These are phyloP conservation scores for Thelaira solivaga DNA, from an alignment of 2,888 invertebrate species.

Conservation along the genomic window DNA sequence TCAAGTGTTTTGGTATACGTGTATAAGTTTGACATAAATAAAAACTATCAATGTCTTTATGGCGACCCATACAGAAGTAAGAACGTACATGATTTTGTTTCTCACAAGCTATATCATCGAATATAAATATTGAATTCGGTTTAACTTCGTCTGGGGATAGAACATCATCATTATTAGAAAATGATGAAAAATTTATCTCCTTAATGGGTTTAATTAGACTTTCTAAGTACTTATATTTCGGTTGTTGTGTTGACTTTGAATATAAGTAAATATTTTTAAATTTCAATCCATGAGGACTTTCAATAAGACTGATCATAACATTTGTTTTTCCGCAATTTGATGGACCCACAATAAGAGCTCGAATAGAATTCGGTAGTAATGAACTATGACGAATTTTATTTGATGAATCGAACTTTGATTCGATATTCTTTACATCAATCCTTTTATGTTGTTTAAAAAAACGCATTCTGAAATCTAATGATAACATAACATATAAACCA, in stretches of 20 bases:
- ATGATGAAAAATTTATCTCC: neutral
- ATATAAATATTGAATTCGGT: constrained; percentile 63
- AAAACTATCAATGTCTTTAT: constrained; percentile 70
- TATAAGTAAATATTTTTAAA: too few relatives aligned
- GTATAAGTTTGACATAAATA: too few relatives aligned
- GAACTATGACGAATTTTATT: neutral
- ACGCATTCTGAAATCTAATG: constrained; percentile 5
- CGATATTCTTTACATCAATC: neutral
- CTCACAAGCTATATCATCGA: constrained; percentile 68
- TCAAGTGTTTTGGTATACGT: constrained; percentile 71
- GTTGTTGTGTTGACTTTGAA: neutral
- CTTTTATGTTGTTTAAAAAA: constrained; percentile 2
- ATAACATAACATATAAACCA: constrained; percentile 2
- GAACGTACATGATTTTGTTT: constrained; percentile 67
- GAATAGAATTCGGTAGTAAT: too few relatives aligned
- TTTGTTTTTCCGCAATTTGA: too few relatives aligned
- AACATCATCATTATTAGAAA: constrained; percentile 21
- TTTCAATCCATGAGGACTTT: too few relatives aligned
- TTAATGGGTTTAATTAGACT: neutral
- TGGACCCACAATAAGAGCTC: too few relatives aligned
- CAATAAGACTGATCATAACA: too few relatives aligned
- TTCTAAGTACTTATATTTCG: neutral
- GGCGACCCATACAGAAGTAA: constrained; percentile 71
- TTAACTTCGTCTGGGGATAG: constrained; percentile 57
- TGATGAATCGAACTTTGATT: neutral